phyloP scores from a whole-genome alignment of 2,113 vertebrate genomes.

The Oreochromis tanganicae region DNA sequence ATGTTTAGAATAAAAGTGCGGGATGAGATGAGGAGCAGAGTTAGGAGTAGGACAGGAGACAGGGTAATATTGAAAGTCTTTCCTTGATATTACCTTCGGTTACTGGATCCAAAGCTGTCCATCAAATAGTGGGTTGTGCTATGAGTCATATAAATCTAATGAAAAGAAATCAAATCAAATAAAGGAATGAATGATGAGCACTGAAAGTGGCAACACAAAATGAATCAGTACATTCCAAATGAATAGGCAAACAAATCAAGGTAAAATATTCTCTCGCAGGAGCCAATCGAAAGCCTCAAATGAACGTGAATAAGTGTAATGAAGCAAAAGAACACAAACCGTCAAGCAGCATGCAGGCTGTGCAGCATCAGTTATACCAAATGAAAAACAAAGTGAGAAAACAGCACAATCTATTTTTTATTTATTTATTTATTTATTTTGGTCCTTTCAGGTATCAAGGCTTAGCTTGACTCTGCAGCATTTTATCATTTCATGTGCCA shows the following conservation, averaged over 20 bases:
- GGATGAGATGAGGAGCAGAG: slow-evolving; percentile 30
- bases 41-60: slow-evolving; percentile 38
- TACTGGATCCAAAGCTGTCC: slow-evolving; percentile 65
- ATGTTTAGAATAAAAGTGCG: background rate
- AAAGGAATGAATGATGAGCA: slow-evolving; percentile 61
- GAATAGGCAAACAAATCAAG: slow-evolving; percentile 48
- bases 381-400: slow-evolving; percentile 20
- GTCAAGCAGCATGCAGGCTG: slow-evolving; percentile 23
- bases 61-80: slow-evolving; percentile 31
- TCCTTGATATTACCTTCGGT: slow-evolving; percentile 58
- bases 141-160: slow-evolving; percentile 71
- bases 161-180: slow-evolving; percentile 73
- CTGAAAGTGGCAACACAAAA: slow-evolving; percentile 61
- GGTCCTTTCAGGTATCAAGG: background rate
- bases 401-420: background rate
- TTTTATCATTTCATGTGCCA: background rate
- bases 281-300: slow-evolving; percentile 26
- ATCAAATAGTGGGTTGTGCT: slow-evolving; percentile 65
- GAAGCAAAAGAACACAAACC: slow-evolving; percentile 36
- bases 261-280: background rate
- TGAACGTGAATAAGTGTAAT: slow-evolving; percentile 32
- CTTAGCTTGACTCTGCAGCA: background rate
- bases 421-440: background rate
- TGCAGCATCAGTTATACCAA: background rate
- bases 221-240: slow-evolving; percentile 55